Conservation (phyloP, 2,113 vertebrate genomes). For the Myrmecophaga tridactyla region DNA sequence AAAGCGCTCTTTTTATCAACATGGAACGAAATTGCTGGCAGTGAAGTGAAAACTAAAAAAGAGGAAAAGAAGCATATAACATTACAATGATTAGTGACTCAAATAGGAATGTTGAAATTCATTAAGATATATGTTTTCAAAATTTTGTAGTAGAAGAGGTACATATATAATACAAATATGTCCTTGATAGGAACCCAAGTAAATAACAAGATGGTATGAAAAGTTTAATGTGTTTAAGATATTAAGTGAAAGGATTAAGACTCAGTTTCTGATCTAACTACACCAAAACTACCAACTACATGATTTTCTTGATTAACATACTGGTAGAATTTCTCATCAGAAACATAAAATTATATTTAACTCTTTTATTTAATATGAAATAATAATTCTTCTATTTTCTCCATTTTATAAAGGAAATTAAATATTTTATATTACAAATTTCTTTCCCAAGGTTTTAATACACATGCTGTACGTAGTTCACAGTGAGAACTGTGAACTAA, state of each 20-base stretch:
- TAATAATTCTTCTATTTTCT: neutral
- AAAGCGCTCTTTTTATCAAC: constrained; percentile 95
- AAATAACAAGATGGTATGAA: neutral
- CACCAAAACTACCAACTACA: neutral
- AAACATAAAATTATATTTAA: neutral
- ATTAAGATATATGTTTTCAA: neutral
- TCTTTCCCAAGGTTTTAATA: neutral
- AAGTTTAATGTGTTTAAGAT: neutral
- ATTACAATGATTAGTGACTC: neutral
- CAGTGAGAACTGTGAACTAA: neutral
- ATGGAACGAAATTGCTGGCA: constrained; percentile 96
- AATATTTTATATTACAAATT: neutral
- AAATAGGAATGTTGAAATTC: neutral
- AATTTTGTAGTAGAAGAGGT: neutral
- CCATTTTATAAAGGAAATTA: neutral
- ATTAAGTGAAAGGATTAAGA: neutral
- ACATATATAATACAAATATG: neutral
- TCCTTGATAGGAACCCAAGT: neutral
- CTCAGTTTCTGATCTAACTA: neutral
- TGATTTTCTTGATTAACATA: constrained; percentile 1
- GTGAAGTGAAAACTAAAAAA: constrained; percentile 88
- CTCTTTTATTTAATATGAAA: neutral
- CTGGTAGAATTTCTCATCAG: neutral
- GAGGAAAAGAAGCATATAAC: neutral
- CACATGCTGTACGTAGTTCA: neutral